Base-by-base conservation (phyloP, 2,797 vertebrate species). In the Tachyglossus aculeatus region DNA sequence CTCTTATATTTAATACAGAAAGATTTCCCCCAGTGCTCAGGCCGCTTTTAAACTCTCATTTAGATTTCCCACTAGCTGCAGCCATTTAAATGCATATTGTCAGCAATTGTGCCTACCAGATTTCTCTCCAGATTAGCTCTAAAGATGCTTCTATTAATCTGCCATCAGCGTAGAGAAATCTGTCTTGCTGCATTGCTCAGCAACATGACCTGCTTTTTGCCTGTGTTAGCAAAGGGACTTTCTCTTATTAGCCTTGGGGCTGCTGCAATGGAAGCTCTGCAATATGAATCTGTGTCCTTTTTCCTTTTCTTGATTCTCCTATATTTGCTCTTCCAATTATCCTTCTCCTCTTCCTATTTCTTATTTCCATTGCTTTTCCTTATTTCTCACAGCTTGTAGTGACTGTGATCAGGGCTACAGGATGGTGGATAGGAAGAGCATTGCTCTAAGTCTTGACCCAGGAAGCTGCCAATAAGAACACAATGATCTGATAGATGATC, bases 71-170 rank as follows among this genome's bases (percentile, higher is more conserved):
- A 80, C 38, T 76, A 71, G 80, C 79, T 71, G 41, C 21, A 55
- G 76, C 71, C 68, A 76, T 87, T 83, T 85, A 85, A 83, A 85
- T 83, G 85, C 85, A 80, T 83, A 83, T 78, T 19, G 2, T 56
- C 52, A 67, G 68, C 71, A 64, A 76, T 24, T 31, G 82, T 64
- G 31, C 78, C 68, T 68, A 76, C 62, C 71, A 74, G 56, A 76
- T 79, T 77, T 75, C 72, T 21, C 55, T 66, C 44, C 22, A 22
- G 52, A 80, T 81, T 85, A 81, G 63, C 53, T 61, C 52, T 21
- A 60, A 78, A 80, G 78, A 81, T 71, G 66, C 68, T 66, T 50
- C 55, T 75, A 14, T 75, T 81, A 62, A 36, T 74, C 56, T 80
- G 65, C n/a, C 68, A 72, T 37, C 53, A 31, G 74, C 68, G 68